Conservation (phyloP, 2,888 invertebrate species). For the Odontomyia ornata region DNA sequence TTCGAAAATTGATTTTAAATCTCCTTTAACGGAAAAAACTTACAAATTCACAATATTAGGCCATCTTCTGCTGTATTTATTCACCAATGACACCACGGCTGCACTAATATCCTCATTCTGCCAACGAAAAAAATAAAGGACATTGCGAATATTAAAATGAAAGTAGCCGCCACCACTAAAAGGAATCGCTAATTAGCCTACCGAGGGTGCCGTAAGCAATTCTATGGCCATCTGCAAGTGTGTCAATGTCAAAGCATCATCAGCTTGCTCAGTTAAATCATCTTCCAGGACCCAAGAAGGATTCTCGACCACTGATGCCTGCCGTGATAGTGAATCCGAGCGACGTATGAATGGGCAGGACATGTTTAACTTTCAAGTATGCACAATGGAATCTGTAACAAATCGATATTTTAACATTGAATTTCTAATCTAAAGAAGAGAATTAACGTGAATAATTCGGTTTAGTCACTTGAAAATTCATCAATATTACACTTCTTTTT, state of each 20-base stretch:
- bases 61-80: conserved; percentile 69
- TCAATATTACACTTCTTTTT: no score
- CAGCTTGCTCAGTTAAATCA: conserved; percentile 59
- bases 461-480: no score
- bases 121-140: conserved; percentile 52
- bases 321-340: conserved; percentile 60
- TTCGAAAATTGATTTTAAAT: no score
- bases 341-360: conserved; percentile 64
- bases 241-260: conserved; percentile 69
- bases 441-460: no score
- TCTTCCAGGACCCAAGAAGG: conserved; percentile 61
- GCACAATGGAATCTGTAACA: conserved; percentile 13
- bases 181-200: conserved; percentile 60
- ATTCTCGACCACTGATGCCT: conserved; percentile 60
- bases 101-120: conserved; percentile 74
- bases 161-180: neutral
- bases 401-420: conserved; percentile 14
- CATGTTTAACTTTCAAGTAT: conserved; percentile 55
- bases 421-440: no score
- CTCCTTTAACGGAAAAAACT: conserved; percentile 49
- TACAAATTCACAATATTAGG: conserved; percentile 63
- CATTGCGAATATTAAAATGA: no score
- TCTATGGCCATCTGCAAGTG: conserved; percentile 83
- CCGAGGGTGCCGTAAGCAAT: conserved; percentile 82
- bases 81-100: conserved; percentile 73